These are phyloP conservation scores for Conomelus anceps DNA, from an alignment of 2,888 invertebrate species.

Conservation along the genomic window DNA sequence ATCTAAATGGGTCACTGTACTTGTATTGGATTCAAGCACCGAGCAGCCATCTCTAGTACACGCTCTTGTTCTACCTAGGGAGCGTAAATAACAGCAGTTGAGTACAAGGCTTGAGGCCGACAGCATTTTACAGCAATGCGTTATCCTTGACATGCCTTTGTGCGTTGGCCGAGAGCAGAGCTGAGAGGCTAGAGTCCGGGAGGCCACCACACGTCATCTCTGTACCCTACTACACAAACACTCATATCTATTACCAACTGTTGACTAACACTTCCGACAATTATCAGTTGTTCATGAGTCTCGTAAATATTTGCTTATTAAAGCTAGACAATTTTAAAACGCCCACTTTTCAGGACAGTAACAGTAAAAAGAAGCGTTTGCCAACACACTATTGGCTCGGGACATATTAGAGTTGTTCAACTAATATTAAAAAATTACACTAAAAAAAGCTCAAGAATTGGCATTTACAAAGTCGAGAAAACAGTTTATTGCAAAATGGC, in stretches of 20 bases:
- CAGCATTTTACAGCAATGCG: neutral
- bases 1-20: neutral
- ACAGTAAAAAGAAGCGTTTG: neutral
- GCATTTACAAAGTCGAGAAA: too few species aligned
- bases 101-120: neutral
- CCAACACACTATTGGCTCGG: neutral
- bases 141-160: neutral
- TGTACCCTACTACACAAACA: neutral
- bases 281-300: neutral
- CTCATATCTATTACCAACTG: neutral
- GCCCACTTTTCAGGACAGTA: neutral
- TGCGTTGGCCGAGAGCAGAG: neutral
- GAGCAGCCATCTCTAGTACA: neutral
- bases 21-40: neutral
- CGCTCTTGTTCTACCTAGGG: neutral
- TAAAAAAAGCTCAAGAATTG: too few species aligned
- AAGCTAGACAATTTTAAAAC: neutral
- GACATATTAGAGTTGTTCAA: too few species aligned
- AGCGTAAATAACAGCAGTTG: neutral
- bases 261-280: neutral
- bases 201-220: neutral
- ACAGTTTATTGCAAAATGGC: too few species aligned
- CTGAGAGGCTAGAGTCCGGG: too few species aligned
- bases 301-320: neutral
- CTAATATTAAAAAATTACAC: too few species aligned